Percentiles rank a stretch among this genome's conserved stretches.
These are phyloP conservation scores for Ambastaia sidthimunki DNA, from an alignment of 2,797 vertebrate species.

Conservation along the genomic window DNA sequence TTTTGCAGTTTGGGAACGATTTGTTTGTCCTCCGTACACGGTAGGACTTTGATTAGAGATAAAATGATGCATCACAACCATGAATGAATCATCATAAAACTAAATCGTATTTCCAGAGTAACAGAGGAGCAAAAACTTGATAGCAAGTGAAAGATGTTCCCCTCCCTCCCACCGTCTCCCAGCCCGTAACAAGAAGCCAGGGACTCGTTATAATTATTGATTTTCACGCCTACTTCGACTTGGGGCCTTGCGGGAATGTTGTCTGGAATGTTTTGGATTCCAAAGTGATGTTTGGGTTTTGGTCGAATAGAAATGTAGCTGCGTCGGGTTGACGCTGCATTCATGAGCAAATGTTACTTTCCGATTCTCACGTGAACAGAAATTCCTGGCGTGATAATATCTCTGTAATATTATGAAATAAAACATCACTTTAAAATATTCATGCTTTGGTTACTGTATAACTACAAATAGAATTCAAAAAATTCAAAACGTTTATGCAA, in stretches of 20 bases:
- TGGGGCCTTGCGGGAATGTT: slow-evolving; percentile 41
- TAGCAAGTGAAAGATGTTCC: slow-evolving; percentile 20
- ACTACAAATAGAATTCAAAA: no score
- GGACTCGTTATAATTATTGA: slow-evolving; percentile 90
- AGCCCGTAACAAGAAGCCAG: slow-evolving; percentile 86
- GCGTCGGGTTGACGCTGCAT: neutral
- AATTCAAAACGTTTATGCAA: no score
- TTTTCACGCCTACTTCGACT: slow-evolving; percentile 67
- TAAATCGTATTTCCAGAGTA: slow-evolving; percentile 23
- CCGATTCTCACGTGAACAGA: no score
- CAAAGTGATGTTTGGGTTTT: slow-evolving; percentile 17
- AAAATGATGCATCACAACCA: slow-evolving; percentile 16
- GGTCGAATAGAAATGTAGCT: neutral
- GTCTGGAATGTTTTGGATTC: slow-evolving; percentile 38
- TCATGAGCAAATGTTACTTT: no score
- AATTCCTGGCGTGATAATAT: no score
- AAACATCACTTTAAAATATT: no score
- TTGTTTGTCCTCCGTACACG: neutral
- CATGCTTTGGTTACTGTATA: no score
- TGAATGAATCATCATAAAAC: slow-evolving; percentile 40
- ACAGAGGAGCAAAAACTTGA: neutral
- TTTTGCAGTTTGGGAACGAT: neutral
- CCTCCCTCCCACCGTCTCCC: slow-evolving; percentile 81
- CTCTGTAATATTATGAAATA: no score
- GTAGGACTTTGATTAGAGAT: neutral